Conservation (phyloP, 2,113 vertebrate genomes). For the Sapajus apella region DNA sequence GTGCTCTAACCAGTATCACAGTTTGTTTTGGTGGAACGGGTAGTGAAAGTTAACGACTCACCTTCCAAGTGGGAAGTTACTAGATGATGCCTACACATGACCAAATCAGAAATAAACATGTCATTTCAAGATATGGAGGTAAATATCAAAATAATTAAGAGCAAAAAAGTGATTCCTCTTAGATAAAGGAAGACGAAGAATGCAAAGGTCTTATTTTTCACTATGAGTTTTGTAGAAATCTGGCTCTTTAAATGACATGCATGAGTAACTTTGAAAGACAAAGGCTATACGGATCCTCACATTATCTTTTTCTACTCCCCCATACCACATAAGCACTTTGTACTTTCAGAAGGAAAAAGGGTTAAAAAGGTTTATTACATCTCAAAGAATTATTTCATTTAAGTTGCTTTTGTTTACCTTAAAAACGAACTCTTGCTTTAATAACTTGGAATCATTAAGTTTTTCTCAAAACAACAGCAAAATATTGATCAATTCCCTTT, state of each 20-base stretch:
- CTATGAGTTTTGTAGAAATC: background rate
- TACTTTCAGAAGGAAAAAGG: background rate
- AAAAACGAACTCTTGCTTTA: background rate
- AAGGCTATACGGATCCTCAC: background rate
- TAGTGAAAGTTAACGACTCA: background rate
- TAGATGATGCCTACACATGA: background rate
- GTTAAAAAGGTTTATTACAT: background rate
- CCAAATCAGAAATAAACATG: background rate
- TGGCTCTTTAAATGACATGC: background rate
- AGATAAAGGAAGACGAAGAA: background rate
- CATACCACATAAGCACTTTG: background rate
- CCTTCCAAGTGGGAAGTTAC: background rate
- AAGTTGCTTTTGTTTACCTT: background rate
- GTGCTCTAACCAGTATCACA: background rate
- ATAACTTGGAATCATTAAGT: background rate
- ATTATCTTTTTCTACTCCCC: background rate
- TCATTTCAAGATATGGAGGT: background rate
- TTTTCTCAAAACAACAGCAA: background rate
- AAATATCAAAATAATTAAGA: background rate
- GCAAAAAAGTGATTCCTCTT: background rate
- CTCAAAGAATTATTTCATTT: background rate
- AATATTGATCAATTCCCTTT: background rate
- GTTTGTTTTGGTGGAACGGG: background rate
- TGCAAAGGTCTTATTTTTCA: background rate
- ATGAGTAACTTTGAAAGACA: background rate